phyloP scores from a whole-genome alignment of 2,888 invertebrate species.

The Synanthedon formicaeformis region DNA sequence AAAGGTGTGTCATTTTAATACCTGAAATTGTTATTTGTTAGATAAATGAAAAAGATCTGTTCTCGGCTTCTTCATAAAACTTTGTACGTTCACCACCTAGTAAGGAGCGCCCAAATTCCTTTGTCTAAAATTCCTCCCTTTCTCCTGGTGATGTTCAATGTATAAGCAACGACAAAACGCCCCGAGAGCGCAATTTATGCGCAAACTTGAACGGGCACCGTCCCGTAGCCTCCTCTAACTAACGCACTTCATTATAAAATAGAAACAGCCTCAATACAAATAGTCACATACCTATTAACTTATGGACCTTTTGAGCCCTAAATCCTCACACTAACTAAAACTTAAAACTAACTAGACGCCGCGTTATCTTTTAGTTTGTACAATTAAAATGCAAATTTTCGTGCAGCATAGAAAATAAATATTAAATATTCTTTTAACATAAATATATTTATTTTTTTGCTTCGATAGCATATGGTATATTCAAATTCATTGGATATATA shows the following conservation, averaged over 20 bases:
- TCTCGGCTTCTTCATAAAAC: background rate
- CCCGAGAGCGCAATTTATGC: conserved; percentile 23
- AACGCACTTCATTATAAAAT: conserved; percentile 22
- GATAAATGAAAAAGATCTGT: background rate
- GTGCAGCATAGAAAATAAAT: too few relatives aligned
- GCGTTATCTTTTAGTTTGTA: too few relatives aligned
- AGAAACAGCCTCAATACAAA: conserved; percentile 9
- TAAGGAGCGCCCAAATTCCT: background rate
- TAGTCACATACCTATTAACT: conserved; percentile 9
- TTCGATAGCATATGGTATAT: too few relatives aligned
- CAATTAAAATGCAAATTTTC: too few relatives aligned
- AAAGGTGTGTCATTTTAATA: too few relatives aligned
- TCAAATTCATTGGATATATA: too few relatives aligned
- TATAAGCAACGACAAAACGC: background rate
- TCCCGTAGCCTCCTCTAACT: conserved; percentile 14
- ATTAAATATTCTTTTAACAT: too few relatives aligned
- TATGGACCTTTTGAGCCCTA: conserved; percentile 7
- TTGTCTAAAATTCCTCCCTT: conserved; percentile 18
- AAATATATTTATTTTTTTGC: too few relatives aligned
- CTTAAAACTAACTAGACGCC: too few relatives aligned
- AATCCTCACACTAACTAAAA: background rate
- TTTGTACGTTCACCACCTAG: background rate
- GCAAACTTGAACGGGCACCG: conserved; percentile 15
- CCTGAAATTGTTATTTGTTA: too few relatives aligned
- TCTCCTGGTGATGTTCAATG: conserved; percentile 5